A percentile compares a stretch with the other conserved stretches of the same genome.
Evolutionary conservation across 2,888 invertebrate species (phyloP).

Genomic region (Rapana venosa): DNA sequence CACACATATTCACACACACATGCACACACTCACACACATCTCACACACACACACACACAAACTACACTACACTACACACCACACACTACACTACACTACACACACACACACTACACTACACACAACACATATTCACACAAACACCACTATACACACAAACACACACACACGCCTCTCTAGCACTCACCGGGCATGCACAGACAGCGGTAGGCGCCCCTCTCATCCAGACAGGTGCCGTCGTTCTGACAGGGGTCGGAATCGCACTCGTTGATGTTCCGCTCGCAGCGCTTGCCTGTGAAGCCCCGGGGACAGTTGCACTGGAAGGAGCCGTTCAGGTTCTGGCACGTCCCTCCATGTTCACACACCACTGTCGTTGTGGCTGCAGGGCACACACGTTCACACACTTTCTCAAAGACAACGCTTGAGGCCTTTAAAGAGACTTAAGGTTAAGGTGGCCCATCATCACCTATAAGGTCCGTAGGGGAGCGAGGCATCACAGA

Average conservation of each 20-base stretch:
- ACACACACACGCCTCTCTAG: neutral
- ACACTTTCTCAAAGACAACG: no score
- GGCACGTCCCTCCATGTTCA: slow-evolving; percentile 88
- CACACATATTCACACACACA: slow-evolving; percentile 34
- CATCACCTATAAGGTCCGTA: no score
- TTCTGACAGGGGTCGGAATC: slow-evolving; percentile 55
- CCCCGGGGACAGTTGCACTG: slow-evolving; percentile 66
- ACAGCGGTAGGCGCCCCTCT: slow-evolving; percentile 51
- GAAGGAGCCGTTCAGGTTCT: slow-evolving; percentile 83
- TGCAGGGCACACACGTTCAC: neutral
- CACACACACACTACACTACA: neutral
- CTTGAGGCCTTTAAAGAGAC: no score
- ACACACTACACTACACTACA: neutral
- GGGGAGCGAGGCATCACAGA: no score
- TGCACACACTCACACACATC: neutral
- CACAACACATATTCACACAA: neutral
- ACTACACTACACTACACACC: no score
- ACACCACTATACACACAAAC: neutral
- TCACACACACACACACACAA: neutral
- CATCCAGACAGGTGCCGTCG: slow-evolving; percentile 48
- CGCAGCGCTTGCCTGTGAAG: slow-evolving; percentile 56
- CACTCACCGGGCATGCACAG: slow-evolving; percentile 53
- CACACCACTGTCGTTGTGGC: slow-evolving; percentile 79
- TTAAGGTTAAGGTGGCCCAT: no score
- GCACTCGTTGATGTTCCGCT: slow-evolving; percentile 61